Percentiles rank a stretch among this genome's conserved stretches.
Evolutionary conservation across 1,140 invertebrate species (phyloP).

Genomic region (Cydia splendana): DNA sequence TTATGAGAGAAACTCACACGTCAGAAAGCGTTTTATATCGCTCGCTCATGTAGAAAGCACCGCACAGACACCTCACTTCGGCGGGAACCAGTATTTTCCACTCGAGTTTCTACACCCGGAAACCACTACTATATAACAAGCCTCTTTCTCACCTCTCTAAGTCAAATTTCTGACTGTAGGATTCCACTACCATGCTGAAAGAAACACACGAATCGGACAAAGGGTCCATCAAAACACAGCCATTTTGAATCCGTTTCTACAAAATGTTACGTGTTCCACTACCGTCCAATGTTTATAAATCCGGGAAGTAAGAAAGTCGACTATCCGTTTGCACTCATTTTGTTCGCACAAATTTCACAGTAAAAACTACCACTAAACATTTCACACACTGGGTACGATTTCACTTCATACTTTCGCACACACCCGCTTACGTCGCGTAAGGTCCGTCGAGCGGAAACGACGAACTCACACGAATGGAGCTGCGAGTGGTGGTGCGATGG

Average conservation of each 20-base stretch:
- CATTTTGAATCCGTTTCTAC: conserved; percentile 79
- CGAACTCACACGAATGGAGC: conserved; percentile 69
- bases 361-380: conserved; percentile 79
- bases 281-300: conserved; percentile 60
- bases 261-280: conserved; percentile 73
- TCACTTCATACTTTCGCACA: conserved; percentile 80
- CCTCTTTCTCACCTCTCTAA: conserved; percentile 72
- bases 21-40: conserved; percentile 65
- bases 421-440: conserved; percentile 74
- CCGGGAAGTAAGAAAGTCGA: conserved; percentile 50
- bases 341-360: conserved; percentile 63
- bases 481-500: conserved; percentile 47
- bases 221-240: conserved; percentile 81
- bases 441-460: conserved; percentile 71
- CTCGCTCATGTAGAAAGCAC: conserved; percentile 65
- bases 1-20: conserved; percentile 76
- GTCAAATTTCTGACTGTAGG: conserved; percentile 72
- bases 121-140: conserved; percentile 46
- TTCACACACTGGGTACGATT: conserved; percentile 78
- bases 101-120: conserved; percentile 46
- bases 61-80: conserved; percentile 62
- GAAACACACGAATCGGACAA: conserved; percentile 77
- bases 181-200: conserved; percentile 79
- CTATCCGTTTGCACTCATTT: conserved; percentile 79
- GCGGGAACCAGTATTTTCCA: conserved; percentile 75